Evolutionary conservation across 35 echinoderm and acorn worm genomes (phyloP).

Genomic region (Ophiothrix spiculata): DNA sequence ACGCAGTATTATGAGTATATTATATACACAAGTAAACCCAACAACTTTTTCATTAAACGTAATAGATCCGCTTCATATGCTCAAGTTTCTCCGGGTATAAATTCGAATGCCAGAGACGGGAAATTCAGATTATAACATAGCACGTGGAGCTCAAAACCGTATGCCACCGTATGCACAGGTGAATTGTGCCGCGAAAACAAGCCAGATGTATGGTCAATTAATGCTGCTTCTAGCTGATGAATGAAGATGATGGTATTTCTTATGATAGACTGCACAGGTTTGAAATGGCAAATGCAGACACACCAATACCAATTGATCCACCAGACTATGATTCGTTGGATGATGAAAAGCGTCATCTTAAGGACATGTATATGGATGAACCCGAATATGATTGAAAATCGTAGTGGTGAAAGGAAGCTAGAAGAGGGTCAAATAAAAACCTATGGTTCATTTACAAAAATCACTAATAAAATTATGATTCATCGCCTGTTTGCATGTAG

Average conservation of each 20-base stretch:
- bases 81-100: background rate
- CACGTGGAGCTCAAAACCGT: too few relatives aligned
- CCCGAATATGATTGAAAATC: too few relatives aligned
- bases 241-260: background rate
- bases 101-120: background rate
- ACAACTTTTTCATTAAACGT: background rate
- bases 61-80: background rate
- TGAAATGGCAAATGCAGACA: background rate
- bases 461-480: too few relatives aligned
- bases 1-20: too few relatives aligned
- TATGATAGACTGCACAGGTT: background rate
- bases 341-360: background rate
- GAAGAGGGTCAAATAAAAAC: too few relatives aligned
- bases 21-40: background rate
- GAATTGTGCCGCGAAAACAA: background rate
- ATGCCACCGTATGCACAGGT: background rate
- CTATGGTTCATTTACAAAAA: too few relatives aligned
- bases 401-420: too few relatives aligned
- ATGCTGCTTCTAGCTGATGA: too few relatives aligned
- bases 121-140: too few relatives aligned
- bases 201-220: background rate
- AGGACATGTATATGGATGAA: background rate
- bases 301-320: background rate
- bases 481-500: too few relatives aligned
- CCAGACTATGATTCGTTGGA: background rate